A percentile compares a stretch with the other conserved stretches of the same genome.
Evolutionary conservation across 2,797 vertebrate genomes (phyloP).

Genomic region (Chaetophractus vellerosus): DNA sequence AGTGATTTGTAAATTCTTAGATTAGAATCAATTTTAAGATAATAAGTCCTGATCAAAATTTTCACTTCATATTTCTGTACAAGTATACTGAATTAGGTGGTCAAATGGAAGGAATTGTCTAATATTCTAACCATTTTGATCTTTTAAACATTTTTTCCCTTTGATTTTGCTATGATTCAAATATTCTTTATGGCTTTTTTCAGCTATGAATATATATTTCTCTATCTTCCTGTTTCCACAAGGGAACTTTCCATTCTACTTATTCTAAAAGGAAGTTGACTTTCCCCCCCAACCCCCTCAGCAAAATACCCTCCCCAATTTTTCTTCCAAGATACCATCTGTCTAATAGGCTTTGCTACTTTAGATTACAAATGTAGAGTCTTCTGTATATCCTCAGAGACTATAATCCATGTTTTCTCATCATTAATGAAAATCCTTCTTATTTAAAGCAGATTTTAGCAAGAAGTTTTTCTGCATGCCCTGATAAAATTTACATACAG

Average conservation of each 20-base stretch:
- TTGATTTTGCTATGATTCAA: constrained; percentile 67
- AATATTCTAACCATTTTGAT: constrained; percentile 16
- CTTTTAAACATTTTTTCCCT: constrained; percentile 28
- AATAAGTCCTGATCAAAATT: neutral
- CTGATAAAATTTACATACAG: constrained; percentile 71
- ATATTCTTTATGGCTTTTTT: constrained; percentile 73
- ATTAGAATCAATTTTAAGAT: neutral
- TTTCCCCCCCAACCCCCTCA: constrained; percentile 80
- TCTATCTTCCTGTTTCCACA: constrained; percentile 75
- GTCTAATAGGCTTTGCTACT: constrained; percentile 87
- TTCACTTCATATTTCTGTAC: neutral
- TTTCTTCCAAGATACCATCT: constrained; percentile 86
- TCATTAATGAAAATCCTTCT: constrained; percentile 82
- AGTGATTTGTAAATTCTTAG: neutral
- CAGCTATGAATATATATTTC: constrained; percentile 80
- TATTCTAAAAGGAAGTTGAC: constrained; percentile 83
- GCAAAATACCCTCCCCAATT: constrained; percentile 68
- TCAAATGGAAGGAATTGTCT: neutral
- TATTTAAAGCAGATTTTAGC: constrained; percentile 84
- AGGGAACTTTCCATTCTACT: constrained; percentile 85
- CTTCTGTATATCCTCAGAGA: constrained; percentile 80
- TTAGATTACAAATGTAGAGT: constrained; percentile 78
- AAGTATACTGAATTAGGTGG: neutral
- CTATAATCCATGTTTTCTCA: constrained; percentile 79
- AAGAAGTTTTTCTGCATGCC: constrained; percentile 82